A percentile compares a stretch with the other conserved stretches of the same genome.
phyloP scores from a whole-genome alignment of 2,888 invertebrate species.

The Timema podura region DNA sequence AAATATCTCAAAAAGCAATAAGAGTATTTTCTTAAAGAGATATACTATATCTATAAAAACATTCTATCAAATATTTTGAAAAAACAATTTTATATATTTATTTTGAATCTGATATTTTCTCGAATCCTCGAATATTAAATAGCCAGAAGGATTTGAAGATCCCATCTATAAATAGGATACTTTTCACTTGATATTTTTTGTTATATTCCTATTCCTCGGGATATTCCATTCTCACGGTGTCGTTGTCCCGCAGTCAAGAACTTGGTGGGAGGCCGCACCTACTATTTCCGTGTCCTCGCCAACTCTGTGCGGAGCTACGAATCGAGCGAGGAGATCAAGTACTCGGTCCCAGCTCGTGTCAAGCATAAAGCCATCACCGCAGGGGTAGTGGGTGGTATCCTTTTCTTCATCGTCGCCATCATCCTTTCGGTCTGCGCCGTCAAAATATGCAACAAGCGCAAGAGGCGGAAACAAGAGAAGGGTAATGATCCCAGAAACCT shows the following conservation, averaged over 20 bases:
- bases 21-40: too few relatives aligned
- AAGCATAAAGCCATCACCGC: slow-evolving; percentile 95
- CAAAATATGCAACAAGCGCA: slow-evolving; percentile 96
- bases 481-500: slow-evolving; percentile 54
- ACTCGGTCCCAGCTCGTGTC: slow-evolving; percentile 83
- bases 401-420: slow-evolving; percentile 96
- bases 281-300: slow-evolving; percentile 87
- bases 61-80: too few relatives aligned
- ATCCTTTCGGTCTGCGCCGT: slow-evolving; percentile 96
- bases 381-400: slow-evolving; percentile 92
- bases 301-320: slow-evolving; percentile 83
- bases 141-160: too few relatives aligned
- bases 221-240: too few relatives aligned
- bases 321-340: slow-evolving; percentile 83
- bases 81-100: too few relatives aligned
- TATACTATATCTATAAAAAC: too few relatives aligned
- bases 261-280: slow-evolving; percentile 84
- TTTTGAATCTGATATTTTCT: too few relatives aligned
- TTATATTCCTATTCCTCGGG: too few relatives aligned
- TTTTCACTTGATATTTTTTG: too few relatives aligned
- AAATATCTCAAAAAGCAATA: too few relatives aligned
- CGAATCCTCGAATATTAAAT: too few relatives aligned
- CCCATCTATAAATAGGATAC: too few relatives aligned
- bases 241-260: slow-evolving; percentile 68
- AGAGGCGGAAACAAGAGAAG: slow-evolving; percentile 96